Base-by-base conservation (phyloP, 2,888 invertebrate genomes). In the Xylota segnis region DNA sequence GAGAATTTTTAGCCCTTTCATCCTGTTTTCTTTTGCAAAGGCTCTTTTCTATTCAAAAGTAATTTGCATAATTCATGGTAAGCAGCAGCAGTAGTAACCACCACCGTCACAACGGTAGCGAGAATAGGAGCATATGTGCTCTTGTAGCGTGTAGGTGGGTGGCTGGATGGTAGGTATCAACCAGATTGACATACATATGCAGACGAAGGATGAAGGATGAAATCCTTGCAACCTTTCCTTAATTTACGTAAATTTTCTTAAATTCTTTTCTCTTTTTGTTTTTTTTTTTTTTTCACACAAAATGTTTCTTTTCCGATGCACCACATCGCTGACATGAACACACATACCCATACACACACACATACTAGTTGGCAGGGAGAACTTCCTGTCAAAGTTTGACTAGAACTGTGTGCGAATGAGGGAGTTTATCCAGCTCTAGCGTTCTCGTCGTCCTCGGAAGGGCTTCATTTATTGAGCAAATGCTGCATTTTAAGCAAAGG, bases 31-130 rank as follows among this genome's bases (percentile, higher is more conserved):
- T 34, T 45, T 71, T 70, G 56, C 75, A 1, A 52, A 65, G 75
- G 65, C 37, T 70, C 45, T 50, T 71, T 71, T 75, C 81, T 84
- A 66, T 84, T 71, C 71, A 75, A 84, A 81, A 81, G 81, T 76
- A 81, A 84, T 84, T 84, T 84, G 68, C 84, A 84, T 84, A 84
- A 84, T 84, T 76, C 84, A 84, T 81, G 72, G 37, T 59, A 81
- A 81, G 75, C 81, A 79, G 72, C 61, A 23, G 43, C 58, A 74
- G 43, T 23, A 23, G 3, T 3, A 1, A 23, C 3, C 61, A 68
- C 37, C 68, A 56, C 45, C 27, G 16, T 14, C 23, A n/a, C n/a
- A 58, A 40, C 59, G 58, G 5, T 27, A 14, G 47, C 6, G 12
- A 16, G 32, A 23, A 34, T 12, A 50, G 32, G 40, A 61, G 54